phyloP scores from a whole-genome alignment of 2,113 vertebrate genomes.

The Misgurnus mizolepis region DNA sequence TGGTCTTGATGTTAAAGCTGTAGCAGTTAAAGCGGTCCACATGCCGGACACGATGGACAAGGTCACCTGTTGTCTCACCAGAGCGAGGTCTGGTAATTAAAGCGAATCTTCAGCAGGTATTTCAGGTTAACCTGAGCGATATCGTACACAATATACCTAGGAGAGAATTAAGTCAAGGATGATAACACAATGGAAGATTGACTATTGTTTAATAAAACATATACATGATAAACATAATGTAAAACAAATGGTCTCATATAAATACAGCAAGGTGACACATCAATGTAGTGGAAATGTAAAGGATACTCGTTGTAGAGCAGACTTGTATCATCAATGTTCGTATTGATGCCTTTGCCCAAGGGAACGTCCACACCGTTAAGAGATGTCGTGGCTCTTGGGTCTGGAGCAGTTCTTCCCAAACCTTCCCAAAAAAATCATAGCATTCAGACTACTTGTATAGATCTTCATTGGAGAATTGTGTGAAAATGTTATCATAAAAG shows the following conservation, averaged over 20 bases:
- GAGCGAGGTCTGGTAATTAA: constrained; percentile 93
- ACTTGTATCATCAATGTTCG: constrained; percentile 89
- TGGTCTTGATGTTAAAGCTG: not conserved
- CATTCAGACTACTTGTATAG: not conserved
- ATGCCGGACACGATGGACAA: constrained; percentile 17
- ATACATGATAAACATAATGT: not conserved
- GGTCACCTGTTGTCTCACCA: constrained; percentile 78
- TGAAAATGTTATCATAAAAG: not conserved
- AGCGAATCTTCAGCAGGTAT: constrained; percentile 96
- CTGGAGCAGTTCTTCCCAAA: constrained; percentile 91
- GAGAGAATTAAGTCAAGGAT: constrained; percentile 72
- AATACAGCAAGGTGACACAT: not conserved
- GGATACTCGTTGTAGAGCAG: constrained; percentile 99
- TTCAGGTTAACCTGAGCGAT: constrained; percentile 94
- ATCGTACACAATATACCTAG: constrained; percentile 97
- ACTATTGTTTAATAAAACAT: too few relatives aligned
- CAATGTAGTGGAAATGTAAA: constrained; percentile 63
- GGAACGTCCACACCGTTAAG: constrained; percentile 91
- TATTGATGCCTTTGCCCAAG: constrained; percentile 83
- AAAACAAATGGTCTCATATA: not conserved
- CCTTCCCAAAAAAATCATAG: constrained; percentile 69
- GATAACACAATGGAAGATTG: not conserved
- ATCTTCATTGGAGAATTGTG: not conserved
- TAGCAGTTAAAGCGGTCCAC: constrained; percentile 35
- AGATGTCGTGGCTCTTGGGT: constrained; percentile 80